Base-by-base conservation (phyloP, 2,113 vertebrate genomes). In the Phylloscopus trochiloides region DNA sequence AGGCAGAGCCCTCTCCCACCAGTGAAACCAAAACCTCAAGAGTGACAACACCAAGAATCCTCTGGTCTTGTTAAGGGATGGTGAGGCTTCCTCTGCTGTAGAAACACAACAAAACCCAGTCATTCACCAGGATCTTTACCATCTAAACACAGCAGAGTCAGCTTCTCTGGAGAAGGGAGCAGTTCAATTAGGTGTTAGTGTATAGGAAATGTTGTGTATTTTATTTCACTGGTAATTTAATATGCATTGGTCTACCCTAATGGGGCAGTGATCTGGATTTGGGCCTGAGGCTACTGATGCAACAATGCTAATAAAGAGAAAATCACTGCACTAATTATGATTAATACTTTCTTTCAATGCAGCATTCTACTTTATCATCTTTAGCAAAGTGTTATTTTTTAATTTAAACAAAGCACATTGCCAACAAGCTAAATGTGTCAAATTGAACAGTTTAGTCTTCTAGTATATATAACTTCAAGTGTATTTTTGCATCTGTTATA, bases 321-420 rank as follows among this genome's bases (percentile, higher is more conserved):
- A 83, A 88, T 80, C 34, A n/a, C 63, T 74, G 36, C 45, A 71
- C 81, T 73, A 91, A 86, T 83, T 73, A 82, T 55, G 67, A 95
- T 83, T 85, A 90, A 90, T 92, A 59, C 6, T 66, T 90, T 70
- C 8, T 80, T 94, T 78, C 50, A 88, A 19, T 78, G 17, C 19
- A 73, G 34, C 25, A 76, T 50, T 66, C 34, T 83, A 50, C 21
- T 93, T 88, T 36, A 51, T 91, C 77, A 51, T 90, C 43, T 95
- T 90, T 51, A 90, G 34, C 42, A 90, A 91, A 93, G 55, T 34
- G 54, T 36, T 84, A 67, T 62, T 85, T 88, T 90, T 75, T n/a
- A 92, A 91, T 93, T 95, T 86, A 90, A 96, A 95, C 74, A 82
- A 90, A 94, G 50, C 18, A 67, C 54, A 59, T 26, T 92, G 74